phyloP scores from a whole-genome alignment of 1,140 invertebrate species.

The Lordiphosa collinella region DNA sequence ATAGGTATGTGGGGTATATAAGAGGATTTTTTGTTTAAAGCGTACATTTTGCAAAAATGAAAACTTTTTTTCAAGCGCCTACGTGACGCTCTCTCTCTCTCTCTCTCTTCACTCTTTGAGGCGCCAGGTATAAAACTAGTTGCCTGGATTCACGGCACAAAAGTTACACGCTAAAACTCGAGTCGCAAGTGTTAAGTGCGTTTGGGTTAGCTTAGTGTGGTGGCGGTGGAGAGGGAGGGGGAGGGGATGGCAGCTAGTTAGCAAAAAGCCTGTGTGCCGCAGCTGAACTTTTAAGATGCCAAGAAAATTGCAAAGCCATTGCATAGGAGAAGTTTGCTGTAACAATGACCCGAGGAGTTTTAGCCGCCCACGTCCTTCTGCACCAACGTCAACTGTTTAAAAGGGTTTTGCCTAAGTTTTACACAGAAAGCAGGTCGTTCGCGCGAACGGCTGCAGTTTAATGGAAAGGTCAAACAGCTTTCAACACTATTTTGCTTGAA shows the following conservation, averaged over 20 bases:
- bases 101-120: neutral
- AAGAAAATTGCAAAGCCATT: slow-evolving; percentile 73
- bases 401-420: slow-evolving; percentile 31
- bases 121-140: slow-evolving; percentile 48
- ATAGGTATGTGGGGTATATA: neutral
- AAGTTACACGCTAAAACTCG: slow-evolving; percentile 68
- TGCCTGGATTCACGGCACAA: slow-evolving; percentile 50
- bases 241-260: slow-evolving; percentile 46
- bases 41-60: slow-evolving; percentile 76
- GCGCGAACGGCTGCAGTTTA: neutral
- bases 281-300: slow-evolving; percentile 67
- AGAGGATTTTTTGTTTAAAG: slow-evolving; percentile 47
- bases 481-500: slow-evolving; percentile 13
- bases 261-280: slow-evolving; percentile 52
- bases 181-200: slow-evolving; percentile 73
- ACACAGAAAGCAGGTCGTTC: neutral
- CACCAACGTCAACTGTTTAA: slow-evolving; percentile 22
- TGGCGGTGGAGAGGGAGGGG: neutral
- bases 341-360: slow-evolving; percentile 55
- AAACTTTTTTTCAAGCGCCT: slow-evolving; percentile 79
- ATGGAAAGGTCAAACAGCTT: slow-evolving; percentile 35
- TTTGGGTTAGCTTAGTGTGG: slow-evolving; percentile 51
- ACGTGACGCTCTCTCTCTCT: slow-evolving; percentile 56
- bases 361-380: neutral
- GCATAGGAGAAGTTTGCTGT: slow-evolving; percentile 54